phyloP scores from a whole-genome alignment of 2,797 vertebrate genomes.

The Arctocebus calabarensis region DNA sequence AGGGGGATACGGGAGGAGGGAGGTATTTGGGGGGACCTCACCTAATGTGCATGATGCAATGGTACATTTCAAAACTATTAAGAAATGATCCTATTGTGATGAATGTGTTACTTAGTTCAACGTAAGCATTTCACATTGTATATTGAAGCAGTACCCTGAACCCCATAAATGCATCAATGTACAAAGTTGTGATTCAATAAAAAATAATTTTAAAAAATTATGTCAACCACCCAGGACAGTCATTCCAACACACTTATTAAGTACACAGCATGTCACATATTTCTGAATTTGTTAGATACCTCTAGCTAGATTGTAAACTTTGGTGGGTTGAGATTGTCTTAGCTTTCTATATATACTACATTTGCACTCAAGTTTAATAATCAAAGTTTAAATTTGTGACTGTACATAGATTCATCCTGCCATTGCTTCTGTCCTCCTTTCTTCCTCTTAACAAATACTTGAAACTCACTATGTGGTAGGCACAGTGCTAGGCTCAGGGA shows the following conservation, averaged over 20 bases:
- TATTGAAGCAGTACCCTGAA: too few species aligned
- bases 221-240: background rate
- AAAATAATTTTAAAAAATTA: too few species aligned
- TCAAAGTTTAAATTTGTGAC: constrained; percentile 5
- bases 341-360: background rate
- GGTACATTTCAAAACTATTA: too few species aligned
- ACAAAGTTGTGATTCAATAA: too few species aligned
- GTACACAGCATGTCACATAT: background rate
- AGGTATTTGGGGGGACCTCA: too few species aligned
- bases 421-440: background rate
- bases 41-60: too few species aligned
- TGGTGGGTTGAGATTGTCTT: background rate
- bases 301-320: background rate
- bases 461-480: background rate
- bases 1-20: too few species aligned
- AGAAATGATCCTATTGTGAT: too few species aligned
- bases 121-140: too few species aligned
- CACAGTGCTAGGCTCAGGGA: background rate
- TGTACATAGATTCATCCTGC: background rate
- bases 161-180: too few species aligned
- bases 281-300: constrained; percentile 13
- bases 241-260: background rate
- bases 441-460: background rate
- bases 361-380: background rate
- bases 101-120: too few species aligned